These are phyloP conservation scores for Centruroides sculpturatus DNA, from an alignment of 1,140 invertebrate species.

Conservation along the genomic window DNA sequence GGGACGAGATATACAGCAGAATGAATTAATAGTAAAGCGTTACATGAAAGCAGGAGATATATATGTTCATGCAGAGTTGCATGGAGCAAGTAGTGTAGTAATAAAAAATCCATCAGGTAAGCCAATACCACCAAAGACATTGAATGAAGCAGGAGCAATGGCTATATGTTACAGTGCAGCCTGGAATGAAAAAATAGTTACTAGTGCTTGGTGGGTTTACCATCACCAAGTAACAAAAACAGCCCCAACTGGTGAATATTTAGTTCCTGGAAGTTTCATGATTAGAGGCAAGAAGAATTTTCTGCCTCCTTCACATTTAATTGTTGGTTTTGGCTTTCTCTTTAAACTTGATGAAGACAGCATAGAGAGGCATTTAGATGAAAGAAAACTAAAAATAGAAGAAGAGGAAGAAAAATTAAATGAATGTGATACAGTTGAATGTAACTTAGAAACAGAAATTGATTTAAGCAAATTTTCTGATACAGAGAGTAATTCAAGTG, in stretches of 20 bases:
- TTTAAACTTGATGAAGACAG: slow-evolving; percentile 58
- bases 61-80: slow-evolving; percentile 78
- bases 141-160: slow-evolving; percentile 93
- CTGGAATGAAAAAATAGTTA: slow-evolving; percentile 92
- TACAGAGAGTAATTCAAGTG: slow-evolving; percentile 7
- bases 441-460: slow-evolving; percentile 12
- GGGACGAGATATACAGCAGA: slow-evolving; percentile 94
- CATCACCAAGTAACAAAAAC: slow-evolving; percentile 85
- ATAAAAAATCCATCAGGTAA: slow-evolving; percentile 66
- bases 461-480: not conserved
- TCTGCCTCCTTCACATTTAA: slow-evolving; percentile 72
- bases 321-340: slow-evolving; percentile 86
- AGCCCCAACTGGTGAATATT: slow-evolving; percentile 91
- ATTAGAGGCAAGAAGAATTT: slow-evolving; percentile 97
- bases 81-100: slow-evolving; percentile 85
- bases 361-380: slow-evolving; percentile 29
- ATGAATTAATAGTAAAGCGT: slow-evolving; percentile 90
- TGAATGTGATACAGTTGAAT: slow-evolving; percentile 9
- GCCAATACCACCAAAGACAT: slow-evolving; percentile 74
- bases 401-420: slow-evolving; percentile 3
- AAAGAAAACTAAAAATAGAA: slow-evolving; percentile 25
- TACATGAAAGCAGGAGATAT: slow-evolving; percentile 72
- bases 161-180: slow-evolving; percentile 92
- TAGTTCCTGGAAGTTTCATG: slow-evolving; percentile 94
- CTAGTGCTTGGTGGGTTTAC: slow-evolving; percentile 92